Conservation (phyloP, 1,140 invertebrate species). For the Drosophila quadrilineata region DNA sequence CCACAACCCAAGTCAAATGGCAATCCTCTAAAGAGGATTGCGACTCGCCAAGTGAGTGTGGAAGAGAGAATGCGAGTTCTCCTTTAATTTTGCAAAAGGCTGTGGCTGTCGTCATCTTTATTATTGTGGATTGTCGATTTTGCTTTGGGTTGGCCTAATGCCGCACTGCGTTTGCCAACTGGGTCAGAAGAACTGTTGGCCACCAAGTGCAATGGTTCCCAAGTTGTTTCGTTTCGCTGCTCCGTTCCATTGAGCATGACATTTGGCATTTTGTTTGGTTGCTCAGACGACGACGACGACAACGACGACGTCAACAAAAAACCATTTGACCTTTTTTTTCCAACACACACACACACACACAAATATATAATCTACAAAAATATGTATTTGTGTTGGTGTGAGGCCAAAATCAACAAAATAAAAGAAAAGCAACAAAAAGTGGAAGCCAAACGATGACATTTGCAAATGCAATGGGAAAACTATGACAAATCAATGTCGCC, state of each 20-base stretch:
- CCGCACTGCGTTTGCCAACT: slow-evolving; percentile 35
- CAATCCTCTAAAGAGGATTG: slow-evolving; percentile 37
- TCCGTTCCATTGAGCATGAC: slow-evolving; percentile 38
- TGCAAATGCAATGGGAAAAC: slow-evolving; percentile 34
- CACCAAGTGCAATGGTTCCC: slow-evolving; percentile 41
- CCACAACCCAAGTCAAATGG: no score
- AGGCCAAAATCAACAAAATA: slow-evolving; percentile 2
- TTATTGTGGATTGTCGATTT: slow-evolving; percentile 14
- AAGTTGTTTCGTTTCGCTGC: slow-evolving; percentile 4
- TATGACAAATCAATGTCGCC: slow-evolving; percentile 34
- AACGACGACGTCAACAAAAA: slow-evolving; percentile 32
- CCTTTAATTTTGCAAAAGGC: not conserved
- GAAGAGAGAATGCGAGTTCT: no score
- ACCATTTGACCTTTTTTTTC: slow-evolving; percentile 44
- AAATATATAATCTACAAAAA: no score
- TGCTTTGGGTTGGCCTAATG: slow-evolving; percentile 16
- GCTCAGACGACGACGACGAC: slow-evolving; percentile 33
- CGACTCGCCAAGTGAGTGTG: no score
- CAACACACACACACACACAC: no score
- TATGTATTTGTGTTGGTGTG: not conserved
- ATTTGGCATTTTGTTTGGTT: slow-evolving; percentile 54
- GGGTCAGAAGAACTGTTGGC: slow-evolving; percentile 40
- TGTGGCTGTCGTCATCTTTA: slow-evolving; percentile 42
- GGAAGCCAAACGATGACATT: slow-evolving; percentile 29
- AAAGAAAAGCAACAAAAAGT: slow-evolving; percentile 12